Base-by-base conservation (phyloP, 2,113 vertebrate species). In the Clinocottus analis region DNA sequence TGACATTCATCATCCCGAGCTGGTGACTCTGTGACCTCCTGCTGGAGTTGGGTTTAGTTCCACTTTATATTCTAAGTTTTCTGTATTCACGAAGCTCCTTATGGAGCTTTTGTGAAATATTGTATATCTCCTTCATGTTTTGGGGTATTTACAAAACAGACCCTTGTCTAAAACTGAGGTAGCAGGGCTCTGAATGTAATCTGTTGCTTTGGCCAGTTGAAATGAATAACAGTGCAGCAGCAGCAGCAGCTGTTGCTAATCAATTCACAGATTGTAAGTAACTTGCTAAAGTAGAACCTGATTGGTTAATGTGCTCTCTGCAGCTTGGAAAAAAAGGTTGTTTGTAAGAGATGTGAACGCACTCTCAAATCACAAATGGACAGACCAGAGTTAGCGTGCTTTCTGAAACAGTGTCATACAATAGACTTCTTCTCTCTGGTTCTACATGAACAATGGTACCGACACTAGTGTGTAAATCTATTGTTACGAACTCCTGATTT, bases 1-100 rank as follows among this genome's bases (percentile, higher is more conserved):
- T 89, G 80, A 73, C 53, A 72, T 81, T 88, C 82, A 75, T 89
- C 73, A 58, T 72, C 35, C 43, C 35, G 72, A 75, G 59, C 64
- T 82, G 76, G 37, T 49, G 80, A 23, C 72, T 65, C 60, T 5
- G 6, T 58, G 68, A 55, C 69, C 61, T 33, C 63, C 75, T 67
- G 69, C 29, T 74, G 11, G 10, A 63, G 55, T 21, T 16, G 35
- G 14, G 7, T 53, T 66, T 37, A 21, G 37, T 27, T 77, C 49
- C 21, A 31, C 7, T 62, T 76, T 79, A 5, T 67, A 5, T 19
- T 66, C 47, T 27, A 10, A 3, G 31, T 39, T 77, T 75, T 17
- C 58, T 43, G 25, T 29, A 3, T n/a, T 41, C 1, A 9, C 43
- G 37, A 2, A 45, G 6, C 35, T 45, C 19, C 33, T 37, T 19